A percentile compares a stretch with the other conserved stretches of the same genome.
phyloP scores from a whole-genome alignment of 1,140 invertebrate genomes.

The Bombus picipes region DNA sequence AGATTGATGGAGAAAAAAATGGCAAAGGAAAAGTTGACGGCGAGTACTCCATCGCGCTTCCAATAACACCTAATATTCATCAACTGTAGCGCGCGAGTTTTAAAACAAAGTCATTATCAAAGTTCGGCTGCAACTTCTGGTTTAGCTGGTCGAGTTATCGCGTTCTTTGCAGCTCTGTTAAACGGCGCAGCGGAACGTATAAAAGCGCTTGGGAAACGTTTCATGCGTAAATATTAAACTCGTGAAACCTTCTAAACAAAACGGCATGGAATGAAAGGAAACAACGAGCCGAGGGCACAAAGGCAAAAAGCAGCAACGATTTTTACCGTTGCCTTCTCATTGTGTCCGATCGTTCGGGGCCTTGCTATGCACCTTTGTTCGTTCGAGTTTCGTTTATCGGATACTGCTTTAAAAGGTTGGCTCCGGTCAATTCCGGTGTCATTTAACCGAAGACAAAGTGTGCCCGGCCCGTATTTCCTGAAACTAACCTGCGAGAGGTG shows the following conservation, averaged over 20 bases:
- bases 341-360: slow-evolving; percentile 41
- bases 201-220: not conserved
- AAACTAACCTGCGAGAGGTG: slow-evolving; percentile 17
- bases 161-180: too few species aligned
- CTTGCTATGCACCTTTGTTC: slow-evolving; percentile 4
- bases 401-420: slow-evolving; percentile 52
- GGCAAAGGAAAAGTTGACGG: too few species aligned
- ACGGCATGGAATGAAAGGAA: not conserved
- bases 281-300: not conserved
- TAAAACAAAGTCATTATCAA: not conserved
- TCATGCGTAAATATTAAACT: not conserved
- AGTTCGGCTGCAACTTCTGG: not conserved
- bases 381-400: slow-evolving; percentile 50
- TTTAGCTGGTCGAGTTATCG: too few species aligned
- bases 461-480: slow-evolving; percentile 31
- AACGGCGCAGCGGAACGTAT: not conserved
- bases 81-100: too few species aligned
- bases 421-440: slow-evolving; percentile 45
- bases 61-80: too few species aligned
- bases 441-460: slow-evolving; percentile 55
- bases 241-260: not conserved
- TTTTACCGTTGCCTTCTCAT: slow-evolving; percentile 20
- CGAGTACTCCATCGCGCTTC: too few species aligned
- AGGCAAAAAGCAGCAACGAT: slow-evolving; percentile 14
- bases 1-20: too few species aligned